These are phyloP conservation scores for Drosophila subpulchrella DNA, from an alignment of 1,140 invertebrate species.

Conservation along the genomic window DNA sequence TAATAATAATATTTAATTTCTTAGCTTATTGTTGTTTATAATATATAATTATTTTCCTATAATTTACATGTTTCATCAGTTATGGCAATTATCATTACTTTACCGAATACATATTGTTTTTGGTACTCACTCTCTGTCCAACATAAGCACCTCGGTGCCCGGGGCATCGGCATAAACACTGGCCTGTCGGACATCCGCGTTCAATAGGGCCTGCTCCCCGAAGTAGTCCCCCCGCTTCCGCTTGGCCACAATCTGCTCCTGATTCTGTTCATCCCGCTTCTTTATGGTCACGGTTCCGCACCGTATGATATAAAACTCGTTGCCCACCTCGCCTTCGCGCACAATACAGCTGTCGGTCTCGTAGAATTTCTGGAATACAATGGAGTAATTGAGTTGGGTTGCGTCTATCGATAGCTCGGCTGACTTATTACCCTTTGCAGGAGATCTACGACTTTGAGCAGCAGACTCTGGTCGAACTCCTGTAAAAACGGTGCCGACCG, in stretches of 20 bases:
- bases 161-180: conserved; percentile 94
- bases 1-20: too few relatives aligned
- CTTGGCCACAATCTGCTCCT: conserved; percentile 87
- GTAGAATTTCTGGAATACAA: conserved; percentile 86
- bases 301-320: conserved; percentile 98
- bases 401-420: background rate
- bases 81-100: too few relatives aligned
- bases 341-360: conserved; percentile 94
- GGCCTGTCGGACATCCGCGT: conserved; percentile 93
- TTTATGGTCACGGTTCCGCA: conserved; percentile 94
- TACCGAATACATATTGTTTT: too few relatives aligned
- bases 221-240: conserved; percentile 91
- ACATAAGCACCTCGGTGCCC: conserved; percentile 94
- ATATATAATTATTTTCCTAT: too few relatives aligned
- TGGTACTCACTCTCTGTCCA: conserved; percentile 91
- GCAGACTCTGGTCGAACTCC: conserved; percentile 91
- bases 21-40: too few relatives aligned
- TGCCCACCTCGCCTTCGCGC: conserved; percentile 96
- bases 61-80: too few relatives aligned
- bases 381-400: background rate
- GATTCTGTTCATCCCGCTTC: conserved; percentile 86
- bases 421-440: conserved; percentile 90
- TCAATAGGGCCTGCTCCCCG: conserved; percentile 91
- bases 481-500: conserved; percentile 93
- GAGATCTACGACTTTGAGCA: conserved; percentile 95